Conservation (phyloP, 2,113 vertebrate species). For the Trichechus manatus region DNA sequence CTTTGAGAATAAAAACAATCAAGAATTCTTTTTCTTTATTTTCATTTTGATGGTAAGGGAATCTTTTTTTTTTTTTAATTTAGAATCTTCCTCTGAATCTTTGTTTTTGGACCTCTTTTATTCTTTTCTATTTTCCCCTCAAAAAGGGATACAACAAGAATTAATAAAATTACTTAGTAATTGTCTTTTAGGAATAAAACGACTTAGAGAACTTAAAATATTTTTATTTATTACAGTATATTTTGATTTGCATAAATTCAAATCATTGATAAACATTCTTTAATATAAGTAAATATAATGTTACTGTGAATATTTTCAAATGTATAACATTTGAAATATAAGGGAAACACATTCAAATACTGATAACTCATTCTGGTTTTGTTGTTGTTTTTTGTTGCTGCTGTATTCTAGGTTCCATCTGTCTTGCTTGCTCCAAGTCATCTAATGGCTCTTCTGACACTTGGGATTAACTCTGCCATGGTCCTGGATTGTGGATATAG, state of each 20-base stretch:
- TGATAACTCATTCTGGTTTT: not conserved
- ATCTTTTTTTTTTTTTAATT: conserved; percentile 30
- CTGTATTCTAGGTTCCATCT: conserved; percentile 93
- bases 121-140: conserved; percentile 36
- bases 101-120: not conserved
- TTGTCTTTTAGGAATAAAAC: conserved; percentile 61
- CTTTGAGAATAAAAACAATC: conserved; percentile 30
- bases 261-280: conserved; percentile 29
- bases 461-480: conserved; percentile 97
- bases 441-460: conserved; percentile 96
- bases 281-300: not conserved
- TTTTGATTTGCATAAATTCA: conserved; percentile 23
- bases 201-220: not conserved
- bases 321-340: not conserved
- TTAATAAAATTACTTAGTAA: conserved; percentile 25
- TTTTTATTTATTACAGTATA: conserved; percentile 22
- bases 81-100: conserved; percentile 27
- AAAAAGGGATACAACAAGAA: conserved; percentile 2
- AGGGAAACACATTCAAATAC: not conserved
- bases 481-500: conserved; percentile 98
- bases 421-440: conserved; percentile 98
- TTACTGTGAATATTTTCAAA: conserved; percentile 39
- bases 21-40: not conserved
- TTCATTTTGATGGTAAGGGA: not conserved
- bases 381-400: not conserved